These are phyloP conservation scores for Anhinga anhinga DNA, from an alignment of 2,113 vertebrate species.

Conservation along the genomic window DNA sequence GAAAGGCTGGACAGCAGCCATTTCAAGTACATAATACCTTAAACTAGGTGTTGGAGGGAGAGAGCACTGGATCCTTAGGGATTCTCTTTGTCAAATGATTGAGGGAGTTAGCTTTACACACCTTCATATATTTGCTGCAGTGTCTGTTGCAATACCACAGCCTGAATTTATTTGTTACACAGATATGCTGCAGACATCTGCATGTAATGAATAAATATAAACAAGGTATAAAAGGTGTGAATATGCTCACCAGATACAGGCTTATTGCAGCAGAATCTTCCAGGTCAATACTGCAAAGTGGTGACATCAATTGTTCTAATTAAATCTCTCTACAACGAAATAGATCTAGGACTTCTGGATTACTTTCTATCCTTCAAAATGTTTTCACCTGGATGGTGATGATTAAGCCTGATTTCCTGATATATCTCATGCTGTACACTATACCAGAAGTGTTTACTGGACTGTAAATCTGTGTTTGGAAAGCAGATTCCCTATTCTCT, in stretches of 20 bases:
- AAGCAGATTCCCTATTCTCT: background rate
- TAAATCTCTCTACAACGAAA: background rate
- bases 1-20: background rate
- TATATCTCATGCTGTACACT: background rate
- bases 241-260: background rate
- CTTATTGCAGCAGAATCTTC: background rate
- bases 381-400: background rate
- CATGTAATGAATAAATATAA: background rate
- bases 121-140: background rate
- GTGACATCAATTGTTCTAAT: background rate
- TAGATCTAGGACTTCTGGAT: background rate
- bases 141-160: background rate
- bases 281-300: background rate
- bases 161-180: background rate
- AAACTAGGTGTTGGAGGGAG: background rate
- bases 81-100: background rate
- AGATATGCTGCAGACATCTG: background rate
- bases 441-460: background rate
- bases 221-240: background rate
- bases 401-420: background rate
- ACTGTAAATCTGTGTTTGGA: background rate
- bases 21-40: background rate
- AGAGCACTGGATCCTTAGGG: background rate
- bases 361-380: background rate
- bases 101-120: background rate